phyloP scores from a whole-genome alignment of 2,113 vertebrate genomes.

The Neotoma lepida region DNA sequence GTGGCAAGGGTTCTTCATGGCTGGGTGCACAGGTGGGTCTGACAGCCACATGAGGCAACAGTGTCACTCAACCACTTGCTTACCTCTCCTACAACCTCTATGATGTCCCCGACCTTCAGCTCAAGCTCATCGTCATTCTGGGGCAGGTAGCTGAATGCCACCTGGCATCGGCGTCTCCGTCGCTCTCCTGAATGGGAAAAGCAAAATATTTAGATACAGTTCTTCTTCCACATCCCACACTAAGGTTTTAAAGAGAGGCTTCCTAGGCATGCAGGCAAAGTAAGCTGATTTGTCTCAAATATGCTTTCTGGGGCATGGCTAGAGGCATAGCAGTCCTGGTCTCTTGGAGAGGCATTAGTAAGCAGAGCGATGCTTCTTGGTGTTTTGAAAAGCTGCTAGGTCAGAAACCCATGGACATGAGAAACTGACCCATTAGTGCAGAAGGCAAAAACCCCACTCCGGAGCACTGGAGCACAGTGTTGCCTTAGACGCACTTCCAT shows the following conservation, averaged over 20 bases:
- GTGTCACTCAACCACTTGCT: conserved; percentile 50
- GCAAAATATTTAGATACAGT: conserved; percentile 60
- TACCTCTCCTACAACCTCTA: conserved; percentile 96
- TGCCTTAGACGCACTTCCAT: conserved; percentile 75
- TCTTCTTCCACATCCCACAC: conserved; percentile 57
- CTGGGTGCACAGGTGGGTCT: neutral
- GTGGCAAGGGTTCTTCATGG: neutral
- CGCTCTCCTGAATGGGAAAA: conserved; percentile 88
- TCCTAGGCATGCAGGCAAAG: conserved; percentile 74
- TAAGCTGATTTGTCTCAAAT: conserved; percentile 69
- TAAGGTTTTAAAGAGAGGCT: conserved; percentile 66
- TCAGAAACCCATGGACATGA: conserved; percentile 76
- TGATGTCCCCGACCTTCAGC: conserved; percentile 96
- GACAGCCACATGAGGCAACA: neutral
- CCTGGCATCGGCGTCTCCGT: conserved; percentile 95
- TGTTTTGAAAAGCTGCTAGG: conserved; percentile 76
- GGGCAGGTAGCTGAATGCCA: conserved; percentile 96
- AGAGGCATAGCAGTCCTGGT: conserved; percentile 64
- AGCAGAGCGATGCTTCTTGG: conserved; percentile 76
- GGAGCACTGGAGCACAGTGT: conserved; percentile 74
- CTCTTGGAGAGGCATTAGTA: conserved; percentile 71
- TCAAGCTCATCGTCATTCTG: conserved; percentile 98
- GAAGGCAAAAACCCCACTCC: conserved; percentile 66
- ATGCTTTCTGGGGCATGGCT: conserved; percentile 61
- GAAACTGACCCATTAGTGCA: conserved; percentile 66